Base-by-base conservation (phyloP, 2,888 invertebrate genomes). In the Ptychoptera contaminata region DNA sequence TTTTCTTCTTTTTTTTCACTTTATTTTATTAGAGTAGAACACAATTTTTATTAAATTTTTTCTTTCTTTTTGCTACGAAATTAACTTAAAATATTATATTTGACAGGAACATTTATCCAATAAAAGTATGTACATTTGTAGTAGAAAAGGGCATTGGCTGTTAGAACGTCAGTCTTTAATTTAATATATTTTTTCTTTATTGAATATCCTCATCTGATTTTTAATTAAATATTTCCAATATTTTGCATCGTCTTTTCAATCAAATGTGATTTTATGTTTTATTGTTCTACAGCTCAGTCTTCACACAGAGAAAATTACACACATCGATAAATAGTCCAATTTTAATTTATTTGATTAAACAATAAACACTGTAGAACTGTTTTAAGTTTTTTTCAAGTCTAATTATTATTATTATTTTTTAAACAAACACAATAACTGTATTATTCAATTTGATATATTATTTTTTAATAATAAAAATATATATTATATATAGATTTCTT, bases 91-190 rank as follows among this genome's bases (percentile, higher is more conserved):
- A 23, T 23, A 23, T 23, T 23, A 23, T 23, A 23, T 23, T 23
- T 45, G 37, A 11, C 47, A 47, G 47, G 47, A 47, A 47, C 47
- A 40, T 45, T 47, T 40, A 47, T 47, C 47, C 47, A 45, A 30
- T 34, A 16, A 32, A 41, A 37, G 34, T 35, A 42, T 35, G 35
- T 35, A 42, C 9, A 34, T 14, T 10, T 14, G 31, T 36, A 40
- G 31, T 45, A 46, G 30, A 45, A 46, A 46, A 46, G 15, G 30
- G 36, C 36, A 44, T 43, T 47, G 47, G 49, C 49, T 47, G 31
- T 45, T 46, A 43, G 49, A 48, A 49, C 49, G 23, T 49, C 47
- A 49, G 49, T 49, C 47, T 49, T 46, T 16, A 32, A 39, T 14
- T 16, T 30, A 42, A 38, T 30, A n/a, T 16, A 16, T 39, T 39